Evolutionary conservation across 2,113 vertebrate genomes (phyloP), one percentile per base, ranked within the genome.

Genomic region (Lycaon pictus): DNA sequence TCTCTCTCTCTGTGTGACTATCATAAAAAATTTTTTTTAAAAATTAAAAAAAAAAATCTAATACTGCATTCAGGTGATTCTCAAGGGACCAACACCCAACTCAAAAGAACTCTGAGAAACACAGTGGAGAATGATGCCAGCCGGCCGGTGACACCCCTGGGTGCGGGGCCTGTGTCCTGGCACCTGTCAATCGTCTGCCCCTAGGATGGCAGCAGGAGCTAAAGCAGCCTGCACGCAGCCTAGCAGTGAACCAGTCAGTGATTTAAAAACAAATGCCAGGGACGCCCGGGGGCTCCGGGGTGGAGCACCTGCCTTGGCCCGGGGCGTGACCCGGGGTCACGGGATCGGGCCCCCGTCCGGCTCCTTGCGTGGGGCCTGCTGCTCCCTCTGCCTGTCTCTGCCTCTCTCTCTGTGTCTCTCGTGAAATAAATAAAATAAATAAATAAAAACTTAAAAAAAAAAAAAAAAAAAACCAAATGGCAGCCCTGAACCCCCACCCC

Each of bases 51-150:
- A 35, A 35, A 35, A 35, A 35, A 35, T 48, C 60, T 22, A 51
- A 51, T 60, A 20, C 2, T 81, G 35, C 13, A 12, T 56, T 56
- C 51, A 91, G 60, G 60, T 60, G 74, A 76, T 62, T 89, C 93
- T 91, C 60, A 83, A 74, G 51, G n/a, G 55, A 85, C 86, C 55
- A 91, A 96, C 94, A 84, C 58, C 56, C 58, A 97, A 65, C 13
- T 12, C 16, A 32, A 89, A 96, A 65, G 20, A 93, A 88, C 60
- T 74, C 89, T 83, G 19, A 71, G 76, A 94, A 95, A 89, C 19
- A 60, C 37, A n/a, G 43, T 48, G 17, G 16, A 32, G 22, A 87
- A 27, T 48, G 22, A n/a, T 15, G 51, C 67, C 6, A 35, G 17
- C 58, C 6, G 16, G 19, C 35, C 74, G 32, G 5, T 9, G 53